phyloP scores from a whole-genome alignment of 92 coral and sea anemone genomes.

The Zoanthus sociatus region DNA sequence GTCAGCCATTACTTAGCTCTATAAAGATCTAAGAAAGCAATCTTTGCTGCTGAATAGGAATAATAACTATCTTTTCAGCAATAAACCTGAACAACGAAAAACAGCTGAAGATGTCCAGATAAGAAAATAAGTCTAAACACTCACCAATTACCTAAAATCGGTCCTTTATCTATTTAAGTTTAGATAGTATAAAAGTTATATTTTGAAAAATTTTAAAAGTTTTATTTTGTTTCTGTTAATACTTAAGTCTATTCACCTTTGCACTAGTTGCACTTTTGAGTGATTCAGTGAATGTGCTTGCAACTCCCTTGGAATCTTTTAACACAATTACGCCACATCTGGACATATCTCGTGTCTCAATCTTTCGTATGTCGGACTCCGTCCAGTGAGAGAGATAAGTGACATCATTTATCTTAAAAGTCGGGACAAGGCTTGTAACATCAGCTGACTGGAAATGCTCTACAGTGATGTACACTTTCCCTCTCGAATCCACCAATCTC shows the following conservation, averaged over 20 bases:
- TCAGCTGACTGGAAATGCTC: constrained; percentile 58
- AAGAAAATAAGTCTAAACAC: too few relatives aligned
- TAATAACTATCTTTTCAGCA: too few relatives aligned
- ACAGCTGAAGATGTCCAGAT: too few relatives aligned
- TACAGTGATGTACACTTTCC: constrained; percentile 46
- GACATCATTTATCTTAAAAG: constrained; percentile 49
- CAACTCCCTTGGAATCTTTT: constrained; percentile 55
- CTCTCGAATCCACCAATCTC: constrained; percentile 54
- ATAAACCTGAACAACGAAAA: too few relatives aligned
- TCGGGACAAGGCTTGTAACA: constrained; percentile 38
- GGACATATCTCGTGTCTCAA: constrained; percentile 3
- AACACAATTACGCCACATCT: constrained; percentile 40
- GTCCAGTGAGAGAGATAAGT: constrained; percentile 54
- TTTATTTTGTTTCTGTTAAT: background rate
- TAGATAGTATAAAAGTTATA: too few relatives aligned
- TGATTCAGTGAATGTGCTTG: constrained; percentile 25
- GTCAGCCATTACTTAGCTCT: too few relatives aligned
- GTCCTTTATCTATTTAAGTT: too few relatives aligned
- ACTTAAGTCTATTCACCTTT: background rate
- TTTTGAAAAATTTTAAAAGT: too few relatives aligned
- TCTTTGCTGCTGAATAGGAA: too few relatives aligned
- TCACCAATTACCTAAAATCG: too few relatives aligned
- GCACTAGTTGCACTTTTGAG: constrained; percentile 21
- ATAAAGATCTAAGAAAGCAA: too few relatives aligned
- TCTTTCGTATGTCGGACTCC: constrained; percentile 16